Conservation (phyloP, 2,888 invertebrate genomes). For the Drosophila macrospina region DNA sequence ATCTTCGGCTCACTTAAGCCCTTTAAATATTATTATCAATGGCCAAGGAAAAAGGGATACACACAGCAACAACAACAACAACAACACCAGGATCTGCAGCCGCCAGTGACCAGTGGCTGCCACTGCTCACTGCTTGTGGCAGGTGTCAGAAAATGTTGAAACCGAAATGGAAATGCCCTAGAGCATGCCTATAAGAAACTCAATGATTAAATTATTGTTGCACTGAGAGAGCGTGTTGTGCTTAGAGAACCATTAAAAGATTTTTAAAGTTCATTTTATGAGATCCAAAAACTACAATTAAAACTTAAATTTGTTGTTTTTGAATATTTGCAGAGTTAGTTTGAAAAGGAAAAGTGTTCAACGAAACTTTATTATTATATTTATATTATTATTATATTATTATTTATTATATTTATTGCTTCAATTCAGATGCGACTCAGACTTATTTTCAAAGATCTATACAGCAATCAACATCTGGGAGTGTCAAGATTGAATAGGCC, state of each 20-base stretch:
- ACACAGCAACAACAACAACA: slow-evolving; percentile 12
- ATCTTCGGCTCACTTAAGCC: slow-evolving; percentile 76
- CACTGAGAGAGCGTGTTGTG: no score
- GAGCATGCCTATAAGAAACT: slow-evolving; percentile 6
- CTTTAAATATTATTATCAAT: slow-evolving; percentile 80
- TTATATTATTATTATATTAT: no score
- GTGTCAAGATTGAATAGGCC: no score
- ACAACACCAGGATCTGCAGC: neutral
- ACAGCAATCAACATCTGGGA: no score
- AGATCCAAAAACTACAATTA: neutral
- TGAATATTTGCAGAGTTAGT: neutral
- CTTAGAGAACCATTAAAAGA: slow-evolving; percentile 4
- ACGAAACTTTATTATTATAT: no score
- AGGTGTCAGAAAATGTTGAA: slow-evolving; percentile 46
- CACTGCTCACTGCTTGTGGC: slow-evolving; percentile 50
- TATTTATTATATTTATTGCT: no score
- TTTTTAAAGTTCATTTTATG: neutral
- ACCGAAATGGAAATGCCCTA: slow-evolving; percentile 22
- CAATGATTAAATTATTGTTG: slow-evolving; percentile 1
- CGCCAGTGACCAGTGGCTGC: slow-evolving; percentile 1
- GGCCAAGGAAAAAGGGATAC: slow-evolving; percentile 42
- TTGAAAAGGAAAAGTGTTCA: no score
- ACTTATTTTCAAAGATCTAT: no score
- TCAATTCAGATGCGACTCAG: no score
- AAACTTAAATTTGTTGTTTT: neutral